Evolutionary conservation across 2,888 invertebrate genomes (phyloP).

Genomic region (Iselma pallidipennis): DNA sequence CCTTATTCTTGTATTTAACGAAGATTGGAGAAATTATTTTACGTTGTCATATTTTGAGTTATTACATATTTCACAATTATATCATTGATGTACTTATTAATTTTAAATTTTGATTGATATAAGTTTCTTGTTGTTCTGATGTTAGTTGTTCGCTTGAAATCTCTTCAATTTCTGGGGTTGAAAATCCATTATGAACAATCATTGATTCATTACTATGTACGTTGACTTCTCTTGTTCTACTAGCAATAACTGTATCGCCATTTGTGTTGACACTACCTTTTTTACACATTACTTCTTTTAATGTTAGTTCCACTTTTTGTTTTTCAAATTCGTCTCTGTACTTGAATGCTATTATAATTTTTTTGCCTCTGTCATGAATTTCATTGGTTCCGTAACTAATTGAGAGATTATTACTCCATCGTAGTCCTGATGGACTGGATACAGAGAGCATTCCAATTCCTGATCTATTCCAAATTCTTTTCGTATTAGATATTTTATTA

Average conservation of each 20-base stretch:
- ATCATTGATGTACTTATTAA: too few relatives aligned
- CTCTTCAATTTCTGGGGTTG: not conserved
- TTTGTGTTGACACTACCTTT: not conserved
- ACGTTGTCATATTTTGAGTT: not conserved
- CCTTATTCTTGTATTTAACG: not conserved
- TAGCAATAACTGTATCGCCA: not conserved
- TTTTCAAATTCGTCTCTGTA: not conserved
- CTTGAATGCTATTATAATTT: not conserved
- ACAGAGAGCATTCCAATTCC: not conserved
- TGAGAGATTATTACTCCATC: not conserved
- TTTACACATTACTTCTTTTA: not conserved
- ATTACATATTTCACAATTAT: constrained; percentile 3
- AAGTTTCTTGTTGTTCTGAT: not conserved
- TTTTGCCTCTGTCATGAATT: not conserved
- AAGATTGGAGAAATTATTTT: not conserved
- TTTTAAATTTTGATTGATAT: not conserved
- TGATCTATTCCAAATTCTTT: not conserved
- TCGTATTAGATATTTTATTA: not conserved
- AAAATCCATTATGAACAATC: not conserved
- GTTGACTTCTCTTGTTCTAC: not conserved
- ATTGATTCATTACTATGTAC: not conserved
- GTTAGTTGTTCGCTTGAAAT: not conserved
- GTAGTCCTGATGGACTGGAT: not conserved
- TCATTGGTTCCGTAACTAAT: not conserved
- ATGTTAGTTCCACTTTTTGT: not conserved